Evolutionary conservation across 92 coral and sea anemone genomes (phyloP), one percentile per base, ranked within the genome.

Genomic region (Epizoanthus scotinus): DNA sequence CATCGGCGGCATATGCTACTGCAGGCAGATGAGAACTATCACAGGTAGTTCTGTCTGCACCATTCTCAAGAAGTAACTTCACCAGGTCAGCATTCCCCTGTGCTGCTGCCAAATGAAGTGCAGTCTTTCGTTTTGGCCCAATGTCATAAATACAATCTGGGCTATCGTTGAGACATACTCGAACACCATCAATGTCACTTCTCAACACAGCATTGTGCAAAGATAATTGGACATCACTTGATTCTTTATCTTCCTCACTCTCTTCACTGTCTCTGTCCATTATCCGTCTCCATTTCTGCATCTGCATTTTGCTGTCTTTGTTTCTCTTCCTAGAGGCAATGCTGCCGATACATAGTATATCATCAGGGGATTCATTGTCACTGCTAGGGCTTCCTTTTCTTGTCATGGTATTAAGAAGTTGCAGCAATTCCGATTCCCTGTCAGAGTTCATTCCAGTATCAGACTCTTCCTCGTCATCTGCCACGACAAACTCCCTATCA

Each of bases 401-500:
- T 19, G 90, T 81, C 74, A 84, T 84, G 28, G 63, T 65, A 31
- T 90, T 85, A 27, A 93, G 80, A 71, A 92, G 84, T 79, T 86
- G 70, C 8, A 86, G 70, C 60, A 92, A 88, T 58, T 94, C 89
- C 58, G 82, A 82, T 10, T 85, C 98, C 21, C 84, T 85, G 65
- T 82, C 97, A 74, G 90, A 90, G 68, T 87, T 88, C 74, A 88
- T 67, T 18, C 90, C 98, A 44, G 77, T 85, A 20, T 94, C 94
- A 57, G 94, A 87, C 0, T 82, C 74, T n/a, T 89, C 93, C 40
- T 22, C 70, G 38, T 78, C 89, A 56, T 87, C 93, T 59, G 91
- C 81, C 6, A 93, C 98, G 42, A 95, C 91, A 83, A 95, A 95
- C 40, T 90, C 88, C 20, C 89, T 63, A 81, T 95, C 98, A 78